Evolutionary conservation across 2,888 invertebrate species (phyloP).

Genomic region (Meiosimyza decipiens): DNA sequence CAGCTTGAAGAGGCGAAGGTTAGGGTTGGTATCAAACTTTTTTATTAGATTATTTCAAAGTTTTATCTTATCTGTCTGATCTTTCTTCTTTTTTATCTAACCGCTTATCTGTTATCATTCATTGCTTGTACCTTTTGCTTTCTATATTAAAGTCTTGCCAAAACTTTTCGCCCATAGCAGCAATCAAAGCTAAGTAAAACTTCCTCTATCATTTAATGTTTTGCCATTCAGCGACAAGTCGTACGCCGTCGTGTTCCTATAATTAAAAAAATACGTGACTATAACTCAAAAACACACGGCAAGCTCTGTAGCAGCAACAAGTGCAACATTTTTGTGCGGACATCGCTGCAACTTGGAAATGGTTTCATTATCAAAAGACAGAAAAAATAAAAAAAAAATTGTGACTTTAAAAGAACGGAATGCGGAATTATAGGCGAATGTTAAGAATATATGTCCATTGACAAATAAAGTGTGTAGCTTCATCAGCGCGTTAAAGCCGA

Average conservation of each 20-base stretch:
- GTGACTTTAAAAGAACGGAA: conserved; percentile 20
- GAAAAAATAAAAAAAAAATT: not conserved
- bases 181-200: not conserved
- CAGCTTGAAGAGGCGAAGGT: no score
- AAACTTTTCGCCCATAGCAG: conserved; percentile 7
- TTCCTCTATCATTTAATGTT: not conserved
- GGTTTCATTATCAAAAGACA: not conserved
- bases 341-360: not conserved
- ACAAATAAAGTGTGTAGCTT: not conserved
- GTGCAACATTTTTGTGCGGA: not conserved
- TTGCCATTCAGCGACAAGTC: conserved; percentile 3
- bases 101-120: not conserved
- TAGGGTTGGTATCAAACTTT: no score
- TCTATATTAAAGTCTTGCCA: not conserved
- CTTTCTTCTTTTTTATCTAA: not conserved
- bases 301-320: no score
- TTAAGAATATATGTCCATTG: not conserved
- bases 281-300: no score
- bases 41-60: not conserved
- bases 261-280: not conserved
- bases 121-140: not conserved
- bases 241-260: not conserved
- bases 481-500: no score
- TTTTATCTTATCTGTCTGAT: not conserved
- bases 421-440: conserved; percentile 13